A percentile compares a stretch with the other conserved stretches of the same genome.
Conservation (phyloP, 2,888 invertebrate species). For the Cheiracanthium punctorium region DNA sequence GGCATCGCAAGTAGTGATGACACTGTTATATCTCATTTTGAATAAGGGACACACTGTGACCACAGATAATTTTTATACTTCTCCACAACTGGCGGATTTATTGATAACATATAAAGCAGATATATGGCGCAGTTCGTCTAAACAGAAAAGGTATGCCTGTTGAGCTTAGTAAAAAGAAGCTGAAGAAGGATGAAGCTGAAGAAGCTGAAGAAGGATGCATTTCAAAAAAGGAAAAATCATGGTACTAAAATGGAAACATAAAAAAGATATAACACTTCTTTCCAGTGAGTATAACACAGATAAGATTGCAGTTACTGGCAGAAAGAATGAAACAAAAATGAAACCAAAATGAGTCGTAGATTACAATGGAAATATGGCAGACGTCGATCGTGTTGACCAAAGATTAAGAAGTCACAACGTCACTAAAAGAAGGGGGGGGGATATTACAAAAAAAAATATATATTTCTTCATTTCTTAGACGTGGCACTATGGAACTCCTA, state of each 20-base stretch:
- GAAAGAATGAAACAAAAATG: constrained; percentile 2
- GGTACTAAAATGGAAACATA: constrained; percentile 33
- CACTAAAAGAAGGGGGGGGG: constrained; percentile 33
- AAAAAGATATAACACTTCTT: constrained; percentile 42
- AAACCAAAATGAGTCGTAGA: constrained; percentile 13
- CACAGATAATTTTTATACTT: constrained; percentile 62
- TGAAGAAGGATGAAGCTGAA: constrained; percentile 61
- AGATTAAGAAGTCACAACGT: constrained; percentile 11
- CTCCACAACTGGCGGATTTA: constrained; percentile 26
- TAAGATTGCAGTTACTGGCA: neutral
- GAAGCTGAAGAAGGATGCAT: constrained; percentile 48
- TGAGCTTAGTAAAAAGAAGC: constrained; percentile 20
- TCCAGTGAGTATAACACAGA: constrained; percentile 19
- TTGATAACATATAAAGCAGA: constrained; percentile 52
- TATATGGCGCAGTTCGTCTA: constrained; percentile 64
- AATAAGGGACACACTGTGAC: constrained; percentile 45
- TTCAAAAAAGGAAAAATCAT: constrained; percentile 21
- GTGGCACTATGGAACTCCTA: constrained; percentile 45
- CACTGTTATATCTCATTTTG: constrained; percentile 31
- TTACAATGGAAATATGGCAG: neutral
- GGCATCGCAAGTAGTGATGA: constrained; percentile 25
- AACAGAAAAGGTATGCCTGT: constrained; percentile 63
- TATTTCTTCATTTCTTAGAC: constrained; percentile 4
- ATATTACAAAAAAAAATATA: neutral
- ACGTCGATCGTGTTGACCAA: constrained; percentile 5